These are phyloP conservation scores for Monarcha castaneiventris DNA, from an alignment of 2,113 vertebrate species.

Conservation along the genomic window DNA sequence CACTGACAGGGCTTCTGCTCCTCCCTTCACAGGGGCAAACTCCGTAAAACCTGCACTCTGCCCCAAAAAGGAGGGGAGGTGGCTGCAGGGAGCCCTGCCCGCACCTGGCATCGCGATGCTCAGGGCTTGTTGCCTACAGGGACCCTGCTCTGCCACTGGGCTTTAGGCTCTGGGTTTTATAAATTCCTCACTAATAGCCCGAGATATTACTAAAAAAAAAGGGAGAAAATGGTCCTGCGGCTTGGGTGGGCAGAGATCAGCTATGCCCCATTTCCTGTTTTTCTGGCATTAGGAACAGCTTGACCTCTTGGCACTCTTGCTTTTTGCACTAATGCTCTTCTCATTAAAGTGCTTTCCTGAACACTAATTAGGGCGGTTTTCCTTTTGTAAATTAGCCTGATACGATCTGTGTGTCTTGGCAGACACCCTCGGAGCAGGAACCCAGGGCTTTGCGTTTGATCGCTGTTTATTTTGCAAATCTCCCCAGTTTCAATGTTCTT, in stretches of 20 bases:
- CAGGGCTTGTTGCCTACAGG: rapidly evolving
- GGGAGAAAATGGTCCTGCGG: neutral
- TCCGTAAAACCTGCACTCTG: rapidly evolving
- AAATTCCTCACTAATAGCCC: neutral
- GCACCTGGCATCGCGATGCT: rapidly evolving
- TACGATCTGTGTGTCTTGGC: slow-evolving; percentile 57
- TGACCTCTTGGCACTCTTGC: neutral
- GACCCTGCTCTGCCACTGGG: neutral
- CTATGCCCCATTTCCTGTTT: neutral
- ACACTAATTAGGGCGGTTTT: slow-evolving; percentile 46
- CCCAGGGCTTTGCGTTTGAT: neutral
- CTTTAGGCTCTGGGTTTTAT: neutral
- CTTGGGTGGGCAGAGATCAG: neutral
- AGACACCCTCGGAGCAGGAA: neutral
- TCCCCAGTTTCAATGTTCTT: neutral
- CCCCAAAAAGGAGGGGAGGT: neutral
- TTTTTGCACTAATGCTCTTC: neutral
- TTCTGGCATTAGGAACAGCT: neutral
- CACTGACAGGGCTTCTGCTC: neutral
- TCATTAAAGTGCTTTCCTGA: slow-evolving; percentile 45
- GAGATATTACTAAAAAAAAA: neutral
- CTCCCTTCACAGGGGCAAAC: rapidly evolving
- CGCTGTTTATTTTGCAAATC: slow-evolving; percentile 52
- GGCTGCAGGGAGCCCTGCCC: neutral
- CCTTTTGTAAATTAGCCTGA: slow-evolving; percentile 46